Evolutionary conservation across 2,797 vertebrate species (phyloP).

Genomic region (Arctocebus calabarensis): DNA sequence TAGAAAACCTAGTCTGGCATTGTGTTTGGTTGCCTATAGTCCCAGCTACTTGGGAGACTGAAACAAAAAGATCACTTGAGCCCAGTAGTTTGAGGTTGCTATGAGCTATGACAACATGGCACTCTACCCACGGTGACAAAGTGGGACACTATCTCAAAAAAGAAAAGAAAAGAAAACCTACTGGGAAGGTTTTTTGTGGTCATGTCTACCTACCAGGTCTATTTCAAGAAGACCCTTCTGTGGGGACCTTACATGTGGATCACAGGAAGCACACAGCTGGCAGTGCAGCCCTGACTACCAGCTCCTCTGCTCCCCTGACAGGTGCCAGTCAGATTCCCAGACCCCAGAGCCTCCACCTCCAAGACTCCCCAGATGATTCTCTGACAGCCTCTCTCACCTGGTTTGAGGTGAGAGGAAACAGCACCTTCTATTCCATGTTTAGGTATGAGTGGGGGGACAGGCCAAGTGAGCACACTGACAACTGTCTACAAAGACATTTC

Average conservation of each 20-base stretch:
- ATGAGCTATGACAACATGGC: no score
- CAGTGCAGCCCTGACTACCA: not conserved
- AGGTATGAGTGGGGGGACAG: not conserved
- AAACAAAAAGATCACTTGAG: no score
- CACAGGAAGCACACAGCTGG: not conserved
- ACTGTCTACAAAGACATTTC: not conserved
- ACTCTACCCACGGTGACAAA: no score
- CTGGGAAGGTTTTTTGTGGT: slow-evolving; percentile 91
- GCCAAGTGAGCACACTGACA: not conserved
- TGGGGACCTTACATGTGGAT: not conserved
- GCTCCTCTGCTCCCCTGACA: not conserved
- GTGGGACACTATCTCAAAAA: no score
- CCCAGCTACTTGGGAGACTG: no score
- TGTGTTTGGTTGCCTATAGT: no score
- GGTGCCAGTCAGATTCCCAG: not conserved
- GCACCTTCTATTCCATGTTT: not conserved
- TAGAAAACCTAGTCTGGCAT: no score
- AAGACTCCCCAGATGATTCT: not conserved
- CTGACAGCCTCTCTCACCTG: not conserved
- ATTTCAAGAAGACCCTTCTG: not conserved
- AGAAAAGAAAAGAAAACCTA: no score
- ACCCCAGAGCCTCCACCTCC: not conserved
- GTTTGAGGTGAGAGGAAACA: not conserved
- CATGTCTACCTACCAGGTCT: slow-evolving; percentile 91
- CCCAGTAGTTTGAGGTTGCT: no score